Conservation (phyloP, 2,888 invertebrate species). For the Ectobius pallidus region DNA sequence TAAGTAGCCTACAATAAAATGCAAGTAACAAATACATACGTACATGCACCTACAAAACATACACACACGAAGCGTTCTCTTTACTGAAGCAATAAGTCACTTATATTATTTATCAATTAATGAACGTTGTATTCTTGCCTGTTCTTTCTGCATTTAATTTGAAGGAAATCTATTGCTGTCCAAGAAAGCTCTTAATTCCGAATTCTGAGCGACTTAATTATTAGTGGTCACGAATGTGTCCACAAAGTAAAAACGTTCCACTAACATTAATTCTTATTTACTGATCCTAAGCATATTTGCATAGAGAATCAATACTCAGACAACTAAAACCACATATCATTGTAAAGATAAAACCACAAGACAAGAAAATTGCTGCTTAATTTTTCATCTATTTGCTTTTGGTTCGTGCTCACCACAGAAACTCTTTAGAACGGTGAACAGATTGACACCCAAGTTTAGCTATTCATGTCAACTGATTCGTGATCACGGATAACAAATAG, state of each 20-base stretch:
- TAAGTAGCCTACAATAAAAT: no score
- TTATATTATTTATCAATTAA: background rate
- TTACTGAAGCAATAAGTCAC: no score
- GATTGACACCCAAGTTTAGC: background rate
- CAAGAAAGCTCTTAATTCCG: no score
- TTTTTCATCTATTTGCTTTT: background rate
- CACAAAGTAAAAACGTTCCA: background rate
- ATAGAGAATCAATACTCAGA: background rate
- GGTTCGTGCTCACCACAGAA: background rate
- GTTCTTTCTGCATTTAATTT: background rate
- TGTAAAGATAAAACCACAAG: background rate
- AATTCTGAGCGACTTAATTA: background rate
- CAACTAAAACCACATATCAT: background rate
- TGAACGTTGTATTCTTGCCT: background rate
- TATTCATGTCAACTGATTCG: background rate
- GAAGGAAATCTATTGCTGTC: no score
- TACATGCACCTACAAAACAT: no score
- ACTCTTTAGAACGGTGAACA: background rate
- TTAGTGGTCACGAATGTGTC: background rate
- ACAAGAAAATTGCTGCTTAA: conserved; percentile 10
- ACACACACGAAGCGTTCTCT: no score
- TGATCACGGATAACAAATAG: background rate
- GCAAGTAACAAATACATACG: no score
- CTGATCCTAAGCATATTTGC: background rate
- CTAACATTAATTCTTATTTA: background rate